phyloP scores from a whole-genome alignment of 2,888 invertebrate genomes.

The Cinara cedri region DNA sequence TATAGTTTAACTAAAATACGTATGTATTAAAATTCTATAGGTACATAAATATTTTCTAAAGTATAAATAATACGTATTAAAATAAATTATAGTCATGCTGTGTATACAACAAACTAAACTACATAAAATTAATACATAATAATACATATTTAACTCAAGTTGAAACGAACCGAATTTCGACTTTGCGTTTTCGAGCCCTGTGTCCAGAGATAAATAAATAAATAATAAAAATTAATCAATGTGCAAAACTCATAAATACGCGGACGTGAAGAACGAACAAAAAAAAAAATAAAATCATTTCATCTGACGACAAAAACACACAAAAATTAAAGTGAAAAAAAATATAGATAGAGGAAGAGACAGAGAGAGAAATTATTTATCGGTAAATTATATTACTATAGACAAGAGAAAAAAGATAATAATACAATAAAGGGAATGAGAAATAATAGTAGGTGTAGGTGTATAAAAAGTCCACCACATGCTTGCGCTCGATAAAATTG shows the following conservation, averaged over 20 bases:
- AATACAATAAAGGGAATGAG: neutral
- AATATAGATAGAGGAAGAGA: neutral
- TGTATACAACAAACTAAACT: slow-evolving; percentile 26
- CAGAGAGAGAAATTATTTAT: neutral
- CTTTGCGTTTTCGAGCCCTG: slow-evolving; percentile 61
- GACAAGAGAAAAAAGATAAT: neutral
- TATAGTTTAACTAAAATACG: slow-evolving; percentile 18
- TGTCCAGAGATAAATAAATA: slow-evolving; percentile 42
- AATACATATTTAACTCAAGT: neutral
- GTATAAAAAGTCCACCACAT: neutral
- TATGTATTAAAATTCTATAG: neutral
- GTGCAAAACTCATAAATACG: slow-evolving; percentile 35
- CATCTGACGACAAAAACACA: slow-evolving; percentile 11
- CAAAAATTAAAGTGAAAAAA: neutral
- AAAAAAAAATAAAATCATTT: neutral
- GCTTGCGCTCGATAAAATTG: slow-evolving; percentile 16
- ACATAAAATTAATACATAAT: too few species aligned
- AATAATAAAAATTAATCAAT: slow-evolving; percentile 46
- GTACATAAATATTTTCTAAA: neutral
- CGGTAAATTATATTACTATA: neutral
- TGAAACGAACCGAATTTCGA: slow-evolving; percentile 60
- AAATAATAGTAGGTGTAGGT: neutral
- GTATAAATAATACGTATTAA: neutral
- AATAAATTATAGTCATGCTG: too few species aligned
- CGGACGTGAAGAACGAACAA: neutral